Percentiles rank a stretch among this genome's conserved stretches.
Evolutionary conservation across 2,888 invertebrate genomes (phyloP).

Genomic region (Hetaerina titia): DNA sequence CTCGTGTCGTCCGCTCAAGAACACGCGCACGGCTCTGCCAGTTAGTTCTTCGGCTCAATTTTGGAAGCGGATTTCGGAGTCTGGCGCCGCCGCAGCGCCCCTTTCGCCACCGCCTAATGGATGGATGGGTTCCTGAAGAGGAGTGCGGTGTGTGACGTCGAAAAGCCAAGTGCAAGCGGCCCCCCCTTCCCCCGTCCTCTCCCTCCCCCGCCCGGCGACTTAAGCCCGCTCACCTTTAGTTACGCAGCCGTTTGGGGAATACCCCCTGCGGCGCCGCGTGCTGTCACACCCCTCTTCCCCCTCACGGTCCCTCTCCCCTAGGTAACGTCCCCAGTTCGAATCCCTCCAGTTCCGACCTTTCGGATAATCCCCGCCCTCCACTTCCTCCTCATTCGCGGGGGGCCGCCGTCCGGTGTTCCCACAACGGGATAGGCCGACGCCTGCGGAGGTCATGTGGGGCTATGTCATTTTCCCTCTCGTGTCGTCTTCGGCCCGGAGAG

Average conservation of each 20-base stretch:
- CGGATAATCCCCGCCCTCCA: neutral
- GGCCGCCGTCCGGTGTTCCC: neutral
- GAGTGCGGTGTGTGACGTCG: neutral
- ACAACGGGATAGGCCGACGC: neutral
- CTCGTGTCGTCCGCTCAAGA: neutral
- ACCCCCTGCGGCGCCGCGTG: neutral
- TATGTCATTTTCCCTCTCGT: neutral
- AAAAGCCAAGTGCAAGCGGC: neutral
- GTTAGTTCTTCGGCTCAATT: neutral
- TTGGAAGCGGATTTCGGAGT: neutral
- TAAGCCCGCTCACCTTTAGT: neutral
- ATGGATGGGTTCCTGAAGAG: neutral
- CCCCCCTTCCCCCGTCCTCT: neutral
- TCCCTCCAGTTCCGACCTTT: neutral
- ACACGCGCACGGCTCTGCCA: neutral
- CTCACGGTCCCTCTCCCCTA: neutral
- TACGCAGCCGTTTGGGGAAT: conserved; percentile 10
- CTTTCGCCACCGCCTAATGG: neutral
- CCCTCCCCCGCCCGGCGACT: neutral
- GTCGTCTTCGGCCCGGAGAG: neutral
- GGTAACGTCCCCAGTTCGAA: neutral
- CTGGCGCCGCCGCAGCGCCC: neutral
- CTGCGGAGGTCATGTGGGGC: neutral
- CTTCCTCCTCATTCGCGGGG: neutral
- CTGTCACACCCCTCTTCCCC: neutral